A percentile compares a stretch with the other conserved stretches of the same genome.
Conservation (phyloP, 2,113 vertebrate genomes). For the Ochotona curzoniae region DNA sequence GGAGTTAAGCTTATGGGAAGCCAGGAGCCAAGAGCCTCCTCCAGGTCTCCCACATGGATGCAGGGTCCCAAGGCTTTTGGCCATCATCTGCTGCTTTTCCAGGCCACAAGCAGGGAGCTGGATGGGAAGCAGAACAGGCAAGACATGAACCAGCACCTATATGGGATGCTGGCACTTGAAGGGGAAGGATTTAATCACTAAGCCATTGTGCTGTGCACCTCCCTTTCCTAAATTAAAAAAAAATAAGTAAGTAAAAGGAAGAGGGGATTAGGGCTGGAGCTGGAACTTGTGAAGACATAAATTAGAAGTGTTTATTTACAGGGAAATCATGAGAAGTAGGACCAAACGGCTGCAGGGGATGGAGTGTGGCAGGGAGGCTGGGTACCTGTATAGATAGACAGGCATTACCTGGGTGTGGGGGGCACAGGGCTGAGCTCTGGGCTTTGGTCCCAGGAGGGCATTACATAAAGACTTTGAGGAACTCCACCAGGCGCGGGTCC, state of each 20-base stretch:
- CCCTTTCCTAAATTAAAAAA: no score
- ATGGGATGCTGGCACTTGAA: no score
- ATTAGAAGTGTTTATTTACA: constrained; percentile 61
- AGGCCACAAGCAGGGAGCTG: no score
- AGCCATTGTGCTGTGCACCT: no score
- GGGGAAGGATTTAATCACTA: no score
- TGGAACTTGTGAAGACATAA: background rate
- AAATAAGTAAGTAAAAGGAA: background rate
- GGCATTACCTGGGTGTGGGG: background rate
- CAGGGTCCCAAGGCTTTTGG: no score
- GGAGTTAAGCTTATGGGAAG: no score
- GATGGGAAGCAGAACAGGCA: no score
- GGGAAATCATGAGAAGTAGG: background rate
- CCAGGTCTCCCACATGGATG: no score
- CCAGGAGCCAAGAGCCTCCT: no score
- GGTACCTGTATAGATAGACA: rapidly evolving
- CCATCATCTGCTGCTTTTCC: no score
- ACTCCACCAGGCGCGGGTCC: constrained; percentile 81
- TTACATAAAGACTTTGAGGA: constrained; percentile 26
- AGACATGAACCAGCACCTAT: no score
- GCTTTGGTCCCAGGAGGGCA: background rate
- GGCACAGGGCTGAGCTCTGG: background rate
- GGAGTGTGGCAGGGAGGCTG: background rate
- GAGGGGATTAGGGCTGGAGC: background rate
- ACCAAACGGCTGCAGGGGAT: background rate